Conservation (phyloP, 2,888 invertebrate genomes). For the Xestia c-nigrum region DNA sequence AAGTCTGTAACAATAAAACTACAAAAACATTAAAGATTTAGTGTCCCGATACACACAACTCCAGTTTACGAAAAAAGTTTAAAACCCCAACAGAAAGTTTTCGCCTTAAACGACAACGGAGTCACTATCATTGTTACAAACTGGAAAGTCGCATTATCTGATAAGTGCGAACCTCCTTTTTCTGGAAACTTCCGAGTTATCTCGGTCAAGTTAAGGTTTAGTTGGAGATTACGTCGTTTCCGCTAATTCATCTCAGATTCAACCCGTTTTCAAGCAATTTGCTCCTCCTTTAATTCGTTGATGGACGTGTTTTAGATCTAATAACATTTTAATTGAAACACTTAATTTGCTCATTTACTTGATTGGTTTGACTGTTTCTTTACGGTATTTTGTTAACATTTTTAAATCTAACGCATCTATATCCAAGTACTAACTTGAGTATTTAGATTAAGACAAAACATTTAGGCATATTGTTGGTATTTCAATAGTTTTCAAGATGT, state of each 20-base stretch:
- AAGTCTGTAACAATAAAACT: slow-evolving; percentile 63
- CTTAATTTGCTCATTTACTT: slow-evolving; percentile 15
- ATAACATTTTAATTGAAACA: slow-evolving; percentile 13
- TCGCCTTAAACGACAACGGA: slow-evolving; percentile 67
- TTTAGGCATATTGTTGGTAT: not conserved
- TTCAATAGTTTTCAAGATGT: not conserved
- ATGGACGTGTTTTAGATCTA: slow-evolving; percentile 43
- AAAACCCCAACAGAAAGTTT: slow-evolving; percentile 68
- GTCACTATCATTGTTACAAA: slow-evolving; percentile 67
- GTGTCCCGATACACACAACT: slow-evolving; percentile 59
- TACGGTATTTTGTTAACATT: not conserved
- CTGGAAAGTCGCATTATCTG: slow-evolving; percentile 70
- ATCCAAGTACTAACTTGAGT: not conserved
- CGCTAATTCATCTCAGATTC: slow-evolving; percentile 65
- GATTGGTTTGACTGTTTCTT: slow-evolving; percentile 4
- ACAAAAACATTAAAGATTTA: slow-evolving; percentile 66
- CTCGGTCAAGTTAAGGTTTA: slow-evolving; percentile 67
- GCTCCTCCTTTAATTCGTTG: slow-evolving; percentile 53
- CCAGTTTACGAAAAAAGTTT: slow-evolving; percentile 67
- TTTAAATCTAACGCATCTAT: not conserved
- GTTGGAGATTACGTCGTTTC: slow-evolving; percentile 65
- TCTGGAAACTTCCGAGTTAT: slow-evolving; percentile 67
- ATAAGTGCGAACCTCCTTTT: slow-evolving; percentile 70
- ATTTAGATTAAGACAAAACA: not conserved
- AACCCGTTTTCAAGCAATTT: slow-evolving; percentile 62